phyloP scores from a whole-genome alignment of 2,113 vertebrate genomes.

The human (Homo sapiens) region DNA sequence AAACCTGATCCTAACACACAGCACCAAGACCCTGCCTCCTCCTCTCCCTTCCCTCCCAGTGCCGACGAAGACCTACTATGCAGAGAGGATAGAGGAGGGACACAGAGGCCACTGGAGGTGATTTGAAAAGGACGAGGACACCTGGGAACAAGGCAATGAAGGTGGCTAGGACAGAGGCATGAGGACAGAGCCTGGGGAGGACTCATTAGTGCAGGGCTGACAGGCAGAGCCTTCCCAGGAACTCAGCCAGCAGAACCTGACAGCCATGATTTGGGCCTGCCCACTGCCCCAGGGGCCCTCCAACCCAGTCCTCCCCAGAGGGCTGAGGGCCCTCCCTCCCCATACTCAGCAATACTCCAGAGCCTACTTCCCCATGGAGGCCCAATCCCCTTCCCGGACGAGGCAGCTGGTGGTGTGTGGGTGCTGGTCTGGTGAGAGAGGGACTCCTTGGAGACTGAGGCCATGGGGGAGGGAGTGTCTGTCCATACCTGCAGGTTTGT shows the following conservation, averaged over 20 bases:
- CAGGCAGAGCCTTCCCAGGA: not conserved
- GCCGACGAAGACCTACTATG: fast-evolving
- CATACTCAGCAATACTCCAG: not conserved
- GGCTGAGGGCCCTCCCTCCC: too few species aligned
- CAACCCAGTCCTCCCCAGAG: too few species aligned
- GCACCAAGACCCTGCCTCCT: fast-evolving
- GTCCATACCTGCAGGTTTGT: not conserved
- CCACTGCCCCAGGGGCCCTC: too few species aligned
- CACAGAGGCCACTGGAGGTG: fast-evolving
- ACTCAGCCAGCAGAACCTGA: too few species aligned
- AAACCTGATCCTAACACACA: not conserved
- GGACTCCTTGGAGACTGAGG: not conserved
- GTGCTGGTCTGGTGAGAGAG: not conserved
- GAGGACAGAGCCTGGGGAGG: not conserved
- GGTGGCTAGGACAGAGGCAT: not conserved
- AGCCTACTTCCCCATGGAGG: too few species aligned
- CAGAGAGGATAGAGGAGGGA: not conserved
- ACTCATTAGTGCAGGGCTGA: too few species aligned
- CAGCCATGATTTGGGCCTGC: too few species aligned
- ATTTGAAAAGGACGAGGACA: not conserved
- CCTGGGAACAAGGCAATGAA: not conserved
- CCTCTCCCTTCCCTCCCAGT: too few species aligned
- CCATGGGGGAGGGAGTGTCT: too few species aligned
- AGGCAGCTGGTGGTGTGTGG: not conserved
- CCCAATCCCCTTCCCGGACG: too few species aligned